Conservation (phyloP, 64 coral and sea anemone genomes). For the Stichodactyla helianthus region DNA sequence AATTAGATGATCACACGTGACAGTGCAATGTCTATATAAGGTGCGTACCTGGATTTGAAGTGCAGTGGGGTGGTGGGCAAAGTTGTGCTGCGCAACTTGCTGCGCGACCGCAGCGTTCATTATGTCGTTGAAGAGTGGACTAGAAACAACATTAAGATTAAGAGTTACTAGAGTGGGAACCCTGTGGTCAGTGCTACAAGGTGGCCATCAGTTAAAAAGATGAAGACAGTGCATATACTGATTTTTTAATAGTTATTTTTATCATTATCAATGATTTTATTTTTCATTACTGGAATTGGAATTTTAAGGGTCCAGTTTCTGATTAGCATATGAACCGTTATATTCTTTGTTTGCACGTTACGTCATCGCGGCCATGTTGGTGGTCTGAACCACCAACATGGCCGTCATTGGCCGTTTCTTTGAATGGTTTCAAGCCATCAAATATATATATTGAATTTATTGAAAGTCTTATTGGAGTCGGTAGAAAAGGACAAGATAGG, state of each 20-base stretch:
- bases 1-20: slow-evolving; percentile 14
- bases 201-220: neutral
- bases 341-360: no score
- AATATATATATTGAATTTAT: no score
- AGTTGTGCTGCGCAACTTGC: slow-evolving; percentile 64
- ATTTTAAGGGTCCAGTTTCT: no score
- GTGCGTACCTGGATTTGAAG: slow-evolving; percentile 73
- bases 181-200: neutral
- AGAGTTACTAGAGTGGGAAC: slow-evolving; percentile 10
- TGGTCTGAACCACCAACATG: no score
- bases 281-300: no score
- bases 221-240: neutral
- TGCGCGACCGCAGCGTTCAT: slow-evolving; percentile 66
- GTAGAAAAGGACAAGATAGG: no score
- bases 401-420: no score
- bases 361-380: no score
- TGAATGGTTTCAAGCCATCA: no score
- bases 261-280: neutral
- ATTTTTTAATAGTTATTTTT: neutral
- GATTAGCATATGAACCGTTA: no score
- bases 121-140: slow-evolving; percentile 78
- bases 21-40: slow-evolving; percentile 6
- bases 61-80: slow-evolving; percentile 60
- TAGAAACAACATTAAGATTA: slow-evolving; percentile 28
- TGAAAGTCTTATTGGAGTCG: no score